Evolutionary conservation across 64 coral and sea anemone genomes (phyloP), one percentile per base, ranked within the genome.

Genomic region (Dendronephthya gigantea): DNA sequence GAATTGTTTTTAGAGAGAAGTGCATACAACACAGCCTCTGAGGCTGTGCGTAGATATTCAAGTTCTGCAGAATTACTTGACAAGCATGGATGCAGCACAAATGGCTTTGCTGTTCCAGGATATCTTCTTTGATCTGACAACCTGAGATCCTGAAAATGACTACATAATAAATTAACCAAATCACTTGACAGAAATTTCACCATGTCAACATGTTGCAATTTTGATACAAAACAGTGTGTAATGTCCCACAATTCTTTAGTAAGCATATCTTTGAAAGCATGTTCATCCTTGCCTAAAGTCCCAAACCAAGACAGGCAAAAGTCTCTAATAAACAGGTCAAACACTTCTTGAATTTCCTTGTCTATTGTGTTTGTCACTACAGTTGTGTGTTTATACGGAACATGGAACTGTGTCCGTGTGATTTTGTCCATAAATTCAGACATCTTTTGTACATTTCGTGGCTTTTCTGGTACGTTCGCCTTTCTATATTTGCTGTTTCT

Each of bases 241-340:
- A 92, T 82, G 4, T 37, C 84, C 95, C 95, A 98, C 4, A 90
- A 88, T 70, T 98, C 95, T 55, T 98, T 92, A 22, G 95, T 98
- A 30, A 98, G 50, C 1, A 93, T 40, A 66, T 98, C 95, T 38
- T 87, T 88, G 39, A 98, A 98, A 15, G 95, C 90, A 27, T 90
- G 84, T 69, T 98, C 95, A 38, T 98, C 95, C 56, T 93, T 98
- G 28, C 95, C 92, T 39, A 98, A 85, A 76, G 81, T 87, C 23
- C 84, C 87, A 70, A 93, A 98, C 95, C 95, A 98, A 13, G 95
- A 98, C 38, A 98, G 90, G 76, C 95, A 98, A 62, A 98, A 98
- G 86, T 98, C 95, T 19, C 92, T 90, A 39, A 98, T 89, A 49
- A 98, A 98, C 17, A 93, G 88, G 40, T 98, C 95, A 90, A 98